phyloP scores from a whole-genome alignment of 1,140 invertebrate genomes.

The Drosophila varians region DNA sequence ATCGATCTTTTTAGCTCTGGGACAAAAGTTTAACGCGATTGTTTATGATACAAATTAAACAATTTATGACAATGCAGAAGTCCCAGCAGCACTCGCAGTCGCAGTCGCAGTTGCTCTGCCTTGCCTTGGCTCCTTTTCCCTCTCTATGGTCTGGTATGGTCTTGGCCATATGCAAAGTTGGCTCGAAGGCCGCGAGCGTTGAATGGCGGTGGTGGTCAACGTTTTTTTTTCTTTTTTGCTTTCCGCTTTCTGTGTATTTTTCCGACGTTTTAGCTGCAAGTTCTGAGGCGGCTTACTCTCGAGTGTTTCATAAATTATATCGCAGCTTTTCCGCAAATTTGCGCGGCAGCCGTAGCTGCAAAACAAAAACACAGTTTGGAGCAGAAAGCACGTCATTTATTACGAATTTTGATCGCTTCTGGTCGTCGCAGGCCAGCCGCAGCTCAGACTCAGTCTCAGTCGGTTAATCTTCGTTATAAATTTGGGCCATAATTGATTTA shows the following conservation, averaged over 20 bases:
- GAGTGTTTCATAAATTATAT: slow-evolving; percentile 83
- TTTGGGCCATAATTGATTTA: slow-evolving; percentile 83
- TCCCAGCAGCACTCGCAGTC: slow-evolving; percentile 2
- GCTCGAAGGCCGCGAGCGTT: slow-evolving; percentile 59
- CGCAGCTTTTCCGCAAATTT: slow-evolving; percentile 77
- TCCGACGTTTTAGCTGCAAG: background rate
- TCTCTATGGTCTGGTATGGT: slow-evolving; percentile 39
- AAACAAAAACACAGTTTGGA: slow-evolving; percentile 6
- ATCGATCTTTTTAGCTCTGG: slow-evolving; percentile 83
- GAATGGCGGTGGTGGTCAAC: slow-evolving; percentile 24
- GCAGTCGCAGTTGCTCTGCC: background rate
- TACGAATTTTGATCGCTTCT: slow-evolving; percentile 83
- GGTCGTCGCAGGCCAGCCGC: slow-evolving; percentile 26
- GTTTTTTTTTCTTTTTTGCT: background rate
- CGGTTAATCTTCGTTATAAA: slow-evolving; percentile 81
- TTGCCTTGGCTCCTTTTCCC: background rate
- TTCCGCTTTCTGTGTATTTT: too few species aligned
- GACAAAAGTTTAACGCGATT: slow-evolving; percentile 84
- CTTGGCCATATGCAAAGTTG: slow-evolving; percentile 73
- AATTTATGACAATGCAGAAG: slow-evolving; percentile 83
- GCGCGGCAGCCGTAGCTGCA: slow-evolving; percentile 43
- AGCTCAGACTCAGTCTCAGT: slow-evolving; percentile 36
- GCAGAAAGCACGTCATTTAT: slow-evolving; percentile 72
- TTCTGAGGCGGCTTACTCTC: slow-evolving; percentile 29
- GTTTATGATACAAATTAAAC: slow-evolving; percentile 84